Percentiles rank a stretch among this genome's conserved stretches.
phyloP scores from a whole-genome alignment of 30 jellyfish, hydroid and myxozoan genomes.

The Chrysaora quinquecirrha region DNA sequence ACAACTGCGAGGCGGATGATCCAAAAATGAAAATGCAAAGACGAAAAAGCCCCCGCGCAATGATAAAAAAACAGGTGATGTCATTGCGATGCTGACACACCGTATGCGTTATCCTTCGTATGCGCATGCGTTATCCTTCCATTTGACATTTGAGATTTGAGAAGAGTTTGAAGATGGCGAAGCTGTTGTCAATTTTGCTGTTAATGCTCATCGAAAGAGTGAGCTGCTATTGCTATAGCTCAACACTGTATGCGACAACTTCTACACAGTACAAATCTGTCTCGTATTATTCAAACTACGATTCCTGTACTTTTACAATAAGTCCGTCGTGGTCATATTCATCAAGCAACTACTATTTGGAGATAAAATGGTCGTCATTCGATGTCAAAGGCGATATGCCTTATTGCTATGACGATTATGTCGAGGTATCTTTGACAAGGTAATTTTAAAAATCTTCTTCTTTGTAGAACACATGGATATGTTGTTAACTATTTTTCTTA shows the following conservation, averaged over 20 bases:
- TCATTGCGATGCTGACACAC: too few relatives aligned
- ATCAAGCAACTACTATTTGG: neutral
- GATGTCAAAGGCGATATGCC: slow-evolving; percentile 30
- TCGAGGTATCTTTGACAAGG: slow-evolving; percentile 9
- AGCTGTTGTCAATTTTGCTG: neutral
- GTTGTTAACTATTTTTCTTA: too few relatives aligned
- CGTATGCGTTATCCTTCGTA: too few relatives aligned
- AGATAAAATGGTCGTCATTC: slow-evolving; percentile 5
- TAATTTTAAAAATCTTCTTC: neutral
- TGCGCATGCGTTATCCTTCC: too few relatives aligned
- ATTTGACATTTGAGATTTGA: too few relatives aligned
- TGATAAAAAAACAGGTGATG: too few relatives aligned
- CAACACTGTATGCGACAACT: neutral
- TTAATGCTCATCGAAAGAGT: neutral
- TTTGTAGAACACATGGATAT: too few relatives aligned
- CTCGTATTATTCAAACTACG: neutral
- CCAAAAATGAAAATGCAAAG: too few relatives aligned
- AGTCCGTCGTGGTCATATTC: neutral
- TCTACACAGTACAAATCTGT: neutral
- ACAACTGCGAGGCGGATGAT: too few relatives aligned
- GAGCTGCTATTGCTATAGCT: neutral
- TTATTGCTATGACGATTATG: slow-evolving; percentile 4
- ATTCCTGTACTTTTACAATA: neutral
- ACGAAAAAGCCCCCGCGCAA: too few relatives aligned
- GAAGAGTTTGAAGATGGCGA: neutral